These are phyloP conservation scores for Hydra vulgaris DNA, from an alignment of 30 jellyfish, hydroid and myxozoan genomes.

Conservation along the genomic window DNA sequence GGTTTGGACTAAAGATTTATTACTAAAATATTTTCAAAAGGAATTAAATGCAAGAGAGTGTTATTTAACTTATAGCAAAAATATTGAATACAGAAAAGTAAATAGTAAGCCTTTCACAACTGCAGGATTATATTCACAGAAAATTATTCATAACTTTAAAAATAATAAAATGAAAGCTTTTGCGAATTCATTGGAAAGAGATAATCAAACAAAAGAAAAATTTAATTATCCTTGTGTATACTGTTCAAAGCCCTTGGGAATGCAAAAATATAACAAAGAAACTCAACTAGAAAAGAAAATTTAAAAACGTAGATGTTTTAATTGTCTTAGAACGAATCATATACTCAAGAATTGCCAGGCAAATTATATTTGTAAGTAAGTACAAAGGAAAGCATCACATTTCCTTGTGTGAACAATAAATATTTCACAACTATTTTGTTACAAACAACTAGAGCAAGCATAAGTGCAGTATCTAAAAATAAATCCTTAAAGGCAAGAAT, in stretches of 20 bases:
- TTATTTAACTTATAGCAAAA: too few species aligned
- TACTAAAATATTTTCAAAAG: too few species aligned
- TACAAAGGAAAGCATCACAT: constrained; percentile 1
- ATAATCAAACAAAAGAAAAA: background rate
- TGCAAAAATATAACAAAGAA: background rate
- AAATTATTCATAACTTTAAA: background rate
- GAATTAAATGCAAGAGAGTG: background rate
- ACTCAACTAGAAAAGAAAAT: background rate
- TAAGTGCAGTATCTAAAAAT: too few species aligned
- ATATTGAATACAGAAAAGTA: too few species aligned
- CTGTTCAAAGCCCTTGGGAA: background rate
- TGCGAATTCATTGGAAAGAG: too few species aligned
- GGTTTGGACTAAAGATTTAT: too few species aligned
- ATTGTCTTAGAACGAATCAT: background rate
- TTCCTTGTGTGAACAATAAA: background rate
- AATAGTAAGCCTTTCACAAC: too few species aligned
- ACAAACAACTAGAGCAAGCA: constrained; percentile 6
- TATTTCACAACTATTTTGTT: background rate
- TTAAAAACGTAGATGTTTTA: background rate
- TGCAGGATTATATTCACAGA: too few species aligned
- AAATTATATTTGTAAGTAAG: background rate
- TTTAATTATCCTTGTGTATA: too few species aligned
- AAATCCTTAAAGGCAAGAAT: too few species aligned
- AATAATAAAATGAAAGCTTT: background rate
- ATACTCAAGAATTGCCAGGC: background rate